Evolutionary conservation across 2,113 vertebrate genomes (phyloP), one percentile per base, ranked within the genome.

Genomic region (Agelaius tricolor): DNA sequence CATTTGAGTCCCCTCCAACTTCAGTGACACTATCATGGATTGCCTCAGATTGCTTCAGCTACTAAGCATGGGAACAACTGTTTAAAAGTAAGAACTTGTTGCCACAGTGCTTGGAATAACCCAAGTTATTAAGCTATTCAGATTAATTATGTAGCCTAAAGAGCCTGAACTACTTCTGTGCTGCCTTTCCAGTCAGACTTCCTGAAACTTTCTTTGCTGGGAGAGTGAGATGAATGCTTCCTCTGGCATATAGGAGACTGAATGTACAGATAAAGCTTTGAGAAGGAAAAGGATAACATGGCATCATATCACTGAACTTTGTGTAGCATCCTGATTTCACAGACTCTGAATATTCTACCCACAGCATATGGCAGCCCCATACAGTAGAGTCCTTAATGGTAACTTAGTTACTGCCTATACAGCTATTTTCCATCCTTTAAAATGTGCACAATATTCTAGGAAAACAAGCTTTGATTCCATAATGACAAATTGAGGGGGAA

Each of bases 81-180:
- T 90, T 92, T 43, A 62, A 78, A 80, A 83, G 51, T 84, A 77
- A 57, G 84, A 94, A 93, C 89, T 94, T 87, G 27, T 93, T 82
- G 79, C 89, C 76, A 75, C 65, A 41, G 8, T 41, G 77, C 77
- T 96, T 90, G 59, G 59, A 89, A 63, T 80, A 89, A 91, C 54
- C 62, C 55, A 46, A 87, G 90, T 90, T 83, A 66, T 84, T 97
- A 94, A 95, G 54, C 87, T 96, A 71, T 94, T 87, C 63, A 37
- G 61, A 94, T 94, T 86, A 93, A 94, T 80, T 84, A 88, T 65
- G 92, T 96, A 94, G 88, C 84, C 84, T 92, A 74, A 81, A 73
- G 78, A 84, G 87, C 71, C 39, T 77, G 73, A 41, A 91, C 96
- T 94, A 69, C 59, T 82, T 68, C 74, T 6, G 22, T 63, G 71